Evolutionary conservation across 1,140 invertebrate species (phyloP).

Genomic region (Lamellibrachia luymesi): DNA sequence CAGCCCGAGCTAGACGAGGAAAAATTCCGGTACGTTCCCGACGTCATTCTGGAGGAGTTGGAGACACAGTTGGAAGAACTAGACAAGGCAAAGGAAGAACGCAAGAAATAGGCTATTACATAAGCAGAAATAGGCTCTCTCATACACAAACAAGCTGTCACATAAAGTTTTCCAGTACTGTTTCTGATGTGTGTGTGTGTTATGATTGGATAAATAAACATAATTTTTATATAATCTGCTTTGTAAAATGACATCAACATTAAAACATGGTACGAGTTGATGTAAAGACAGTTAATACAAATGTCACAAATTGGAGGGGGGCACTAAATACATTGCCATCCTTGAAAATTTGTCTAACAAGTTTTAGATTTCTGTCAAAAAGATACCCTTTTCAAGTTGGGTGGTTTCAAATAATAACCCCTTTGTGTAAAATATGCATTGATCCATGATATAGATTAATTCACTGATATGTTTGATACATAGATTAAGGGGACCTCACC

Average conservation of each 20-base stretch:
- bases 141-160: neutral
- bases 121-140: neutral
- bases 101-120: conserved; percentile 25
- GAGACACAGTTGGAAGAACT: conserved; percentile 33
- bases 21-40: conserved; percentile 39
- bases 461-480: too few species aligned
- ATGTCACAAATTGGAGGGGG: neutral
- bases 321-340: too few species aligned
- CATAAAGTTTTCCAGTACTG: neutral
- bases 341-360: neutral
- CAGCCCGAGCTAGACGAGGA: conserved; percentile 36
- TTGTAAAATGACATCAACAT: neutral
- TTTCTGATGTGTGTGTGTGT: neutral
- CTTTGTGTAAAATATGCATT: too few species aligned
- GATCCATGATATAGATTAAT: too few species aligned
- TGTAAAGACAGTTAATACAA: neutral
- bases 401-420: too few species aligned
- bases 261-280: neutral
- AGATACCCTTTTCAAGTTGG: too few species aligned
- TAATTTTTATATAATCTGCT: neutral
- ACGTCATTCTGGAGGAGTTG: conserved; percentile 35
- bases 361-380: neutral
- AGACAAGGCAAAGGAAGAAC: conserved; percentile 32
- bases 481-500: too few species aligned
- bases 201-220: neutral